Percentiles rank a stretch among this genome's conserved stretches.
Evolutionary conservation across 2,113 vertebrate species (phyloP).

Genomic region (Poicephalus meyeri): DNA sequence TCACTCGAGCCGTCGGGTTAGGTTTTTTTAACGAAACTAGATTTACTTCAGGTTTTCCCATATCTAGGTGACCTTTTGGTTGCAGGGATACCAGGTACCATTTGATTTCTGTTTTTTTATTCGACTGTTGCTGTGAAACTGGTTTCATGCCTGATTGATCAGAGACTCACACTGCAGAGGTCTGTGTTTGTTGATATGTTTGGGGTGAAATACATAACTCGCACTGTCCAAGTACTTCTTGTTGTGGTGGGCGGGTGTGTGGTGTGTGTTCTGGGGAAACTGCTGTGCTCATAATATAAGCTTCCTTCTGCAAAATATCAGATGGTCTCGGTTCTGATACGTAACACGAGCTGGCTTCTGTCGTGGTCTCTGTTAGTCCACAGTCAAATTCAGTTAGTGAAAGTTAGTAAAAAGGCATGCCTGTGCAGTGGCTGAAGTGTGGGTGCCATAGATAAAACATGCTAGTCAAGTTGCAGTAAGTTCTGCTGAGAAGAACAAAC

Average conservation of each 20-base stretch:
- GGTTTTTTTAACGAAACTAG: not conserved
- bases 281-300: not conserved
- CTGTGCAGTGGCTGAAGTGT: not conserved
- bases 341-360: not conserved
- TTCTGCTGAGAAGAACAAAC: not conserved
- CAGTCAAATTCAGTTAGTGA: not conserved
- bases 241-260: not conserved
- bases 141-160: constrained; percentile 17
- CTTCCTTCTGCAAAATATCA: not conserved
- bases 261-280: not conserved
- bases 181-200: constrained; percentile 13
- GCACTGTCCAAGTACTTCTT: not conserved
- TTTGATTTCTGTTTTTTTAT: constrained; percentile 9
- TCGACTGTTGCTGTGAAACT: not conserved
- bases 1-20: not conserved
- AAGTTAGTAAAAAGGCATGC: not conserved
- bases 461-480: not conserved
- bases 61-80: constrained; percentile 48
- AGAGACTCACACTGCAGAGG: not conserved
- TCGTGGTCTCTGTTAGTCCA: not conserved
- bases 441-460: not conserved
- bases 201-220: not conserved
- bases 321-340: accelerated
- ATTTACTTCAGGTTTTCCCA: not conserved
- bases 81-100: constrained; percentile 49